Evolutionary conservation across 30 jellyfish, hydroid and myxozoan species (phyloP), one percentile per base, ranked within the genome.

Genomic region (Aurelia aurita complex sp. Pacific): DNA sequence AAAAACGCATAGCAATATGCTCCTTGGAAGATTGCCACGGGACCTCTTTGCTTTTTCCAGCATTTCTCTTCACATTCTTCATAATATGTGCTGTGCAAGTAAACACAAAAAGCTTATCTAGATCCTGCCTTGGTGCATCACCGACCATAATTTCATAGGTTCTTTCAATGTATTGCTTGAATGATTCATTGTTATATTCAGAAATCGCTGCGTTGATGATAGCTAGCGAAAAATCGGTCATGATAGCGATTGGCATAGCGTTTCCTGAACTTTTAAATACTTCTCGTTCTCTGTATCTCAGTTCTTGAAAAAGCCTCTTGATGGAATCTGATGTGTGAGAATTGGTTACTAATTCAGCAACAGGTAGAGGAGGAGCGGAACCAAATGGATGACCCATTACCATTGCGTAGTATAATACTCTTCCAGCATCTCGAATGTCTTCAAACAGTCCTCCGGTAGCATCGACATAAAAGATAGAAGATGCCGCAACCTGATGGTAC

Each of bases 1-100:
- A 76, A 65, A 74, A 74, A 5, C 71, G 86, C 89, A 79, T 64
- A 13, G 89, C 89, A 29, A 35, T 18, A 29, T 63, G 89, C 16
- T 35, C 69, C 52, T 60, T 63, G 23, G 79, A 69, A 33, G 15
- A 8, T 10, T 5, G 35, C 8, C 32, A 7, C 40, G 67, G 69
- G 29, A 18, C 71, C 9, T 42, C 55, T 14, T 53, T 60, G 55
- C 17, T 33, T n/a, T 12, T 51, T 9, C 13, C 73, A 14, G 73
- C 73, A 51, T 74, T 73, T 51, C 29, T 74, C 53, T 74, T 69
- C 8, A 51, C 53, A 42, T 57, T 60, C 55, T 57, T 79, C 80
- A 67, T 79, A 3, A 79, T 63, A 40, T 79, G 89, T 1, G 68
- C 69, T 5, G 71, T 16, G 53, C 89, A 79, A 19, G 55, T 64